phyloP scores from a whole-genome alignment of 2,888 invertebrate species.

The Megaustenia siamemsis region DNA sequence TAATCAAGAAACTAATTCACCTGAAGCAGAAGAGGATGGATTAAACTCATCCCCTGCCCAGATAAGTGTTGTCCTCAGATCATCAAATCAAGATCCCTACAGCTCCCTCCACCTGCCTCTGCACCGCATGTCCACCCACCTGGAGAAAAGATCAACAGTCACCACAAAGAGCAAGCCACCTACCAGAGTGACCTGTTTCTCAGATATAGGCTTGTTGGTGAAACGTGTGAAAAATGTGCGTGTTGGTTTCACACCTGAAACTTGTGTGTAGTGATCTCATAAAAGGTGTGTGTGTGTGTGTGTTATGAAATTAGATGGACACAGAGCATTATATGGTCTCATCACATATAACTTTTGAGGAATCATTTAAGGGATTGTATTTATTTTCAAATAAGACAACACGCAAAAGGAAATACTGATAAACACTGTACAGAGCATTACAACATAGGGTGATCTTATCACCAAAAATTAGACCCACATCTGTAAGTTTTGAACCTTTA shows the following conservation, averaged over 20 bases:
- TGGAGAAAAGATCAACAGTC: conserved; percentile 1
- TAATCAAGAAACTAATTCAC: conserved; percentile 57
- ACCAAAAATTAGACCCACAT: too few species aligned
- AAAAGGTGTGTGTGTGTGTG: background rate
- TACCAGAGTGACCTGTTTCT: conserved; percentile 65
- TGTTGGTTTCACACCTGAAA: conserved; percentile 73
- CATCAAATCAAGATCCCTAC: conserved; percentile 46
- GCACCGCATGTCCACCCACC: conserved; percentile 40
- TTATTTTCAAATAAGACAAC: too few species aligned
- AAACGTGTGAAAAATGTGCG: conserved; percentile 75
- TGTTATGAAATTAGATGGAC: background rate
- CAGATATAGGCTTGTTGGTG: conserved; percentile 73
- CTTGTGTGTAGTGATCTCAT: conserved; percentile 62
- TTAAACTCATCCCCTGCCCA: conserved; percentile 49
- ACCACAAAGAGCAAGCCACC: background rate
- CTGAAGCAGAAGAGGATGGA: conserved; percentile 53
- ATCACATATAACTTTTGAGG: background rate
- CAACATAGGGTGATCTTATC: too few species aligned
- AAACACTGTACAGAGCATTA: too few species aligned
- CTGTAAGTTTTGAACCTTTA: too few species aligned
- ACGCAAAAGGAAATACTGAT: background rate
- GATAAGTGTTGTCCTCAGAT: conserved; percentile 52
- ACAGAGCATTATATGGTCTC: background rate
- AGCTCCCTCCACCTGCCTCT: conserved; percentile 28
- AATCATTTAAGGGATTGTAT: background rate